Evolutionary conservation across 2,888 invertebrate species (phyloP).

Genomic region (Nymphalis c-album): DNA sequence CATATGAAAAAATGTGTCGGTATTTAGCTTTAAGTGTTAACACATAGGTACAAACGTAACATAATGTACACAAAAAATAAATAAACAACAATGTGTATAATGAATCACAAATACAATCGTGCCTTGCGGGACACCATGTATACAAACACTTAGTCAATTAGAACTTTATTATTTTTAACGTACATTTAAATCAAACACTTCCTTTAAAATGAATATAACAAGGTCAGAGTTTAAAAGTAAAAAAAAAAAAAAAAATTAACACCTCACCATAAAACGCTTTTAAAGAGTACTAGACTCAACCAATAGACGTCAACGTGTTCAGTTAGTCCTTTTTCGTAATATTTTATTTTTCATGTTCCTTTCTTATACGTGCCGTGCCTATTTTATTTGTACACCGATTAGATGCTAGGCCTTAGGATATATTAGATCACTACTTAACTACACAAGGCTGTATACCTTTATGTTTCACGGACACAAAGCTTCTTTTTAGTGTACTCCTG

Average conservation of each 20-base stretch:
- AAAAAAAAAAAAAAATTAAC: conserved; percentile 55
- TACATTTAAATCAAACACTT: conserved; percentile 47
- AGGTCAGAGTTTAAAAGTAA: conserved; percentile 16
- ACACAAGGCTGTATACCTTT: conserved; percentile 78
- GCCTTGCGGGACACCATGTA: conserved; percentile 60
- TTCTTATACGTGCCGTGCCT: conserved; percentile 77
- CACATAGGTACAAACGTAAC: conserved; percentile 67
- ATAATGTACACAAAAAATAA: conserved; percentile 49
- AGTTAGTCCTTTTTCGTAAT: conserved; percentile 68
- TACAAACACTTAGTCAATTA: conserved; percentile 41
- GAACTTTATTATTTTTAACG: conserved; percentile 42
- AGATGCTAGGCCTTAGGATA: conserved; percentile 81
- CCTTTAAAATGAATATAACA: conserved; percentile 44
- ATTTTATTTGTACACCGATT: conserved; percentile 76
- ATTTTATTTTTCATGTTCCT: conserved; percentile 62
- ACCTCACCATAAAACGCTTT: conserved; percentile 75
- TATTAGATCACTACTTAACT: conserved; percentile 79
- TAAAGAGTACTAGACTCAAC: conserved; percentile 77
- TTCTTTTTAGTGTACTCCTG: conserved; percentile 81
- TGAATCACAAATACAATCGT: conserved; percentile 50
- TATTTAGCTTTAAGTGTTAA: conserved; percentile 79
- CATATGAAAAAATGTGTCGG: conserved; percentile 46
- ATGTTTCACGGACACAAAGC: conserved; percentile 80
- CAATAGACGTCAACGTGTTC: conserved; percentile 77
- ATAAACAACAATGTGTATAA: conserved; percentile 40